phyloP scores from a whole-genome alignment of 2,113 vertebrate genomes.

The Nycticryphes semicollaris region DNA sequence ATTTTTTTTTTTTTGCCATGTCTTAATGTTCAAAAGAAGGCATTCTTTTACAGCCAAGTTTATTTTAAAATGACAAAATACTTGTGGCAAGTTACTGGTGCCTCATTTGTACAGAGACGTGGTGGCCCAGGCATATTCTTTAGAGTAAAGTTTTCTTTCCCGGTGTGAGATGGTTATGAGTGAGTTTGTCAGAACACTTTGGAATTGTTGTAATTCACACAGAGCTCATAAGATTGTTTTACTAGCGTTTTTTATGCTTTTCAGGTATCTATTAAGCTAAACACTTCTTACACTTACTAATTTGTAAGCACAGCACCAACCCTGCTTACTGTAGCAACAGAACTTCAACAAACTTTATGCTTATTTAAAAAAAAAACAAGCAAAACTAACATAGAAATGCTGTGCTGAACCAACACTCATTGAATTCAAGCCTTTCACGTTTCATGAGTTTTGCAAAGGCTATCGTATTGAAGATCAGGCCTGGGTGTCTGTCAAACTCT shows the following conservation, averaged over 20 bases:
- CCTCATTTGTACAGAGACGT: background rate
- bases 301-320: background rate
- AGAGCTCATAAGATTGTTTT: background rate
- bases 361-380: background rate
- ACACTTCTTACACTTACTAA: background rate
- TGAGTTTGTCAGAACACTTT: background rate
- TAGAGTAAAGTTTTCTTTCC: background rate
- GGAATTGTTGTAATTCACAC: background rate
- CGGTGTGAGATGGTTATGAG: background rate
- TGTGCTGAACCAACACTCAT: background rate
- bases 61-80: slow-evolving; percentile 9
- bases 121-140: background rate
- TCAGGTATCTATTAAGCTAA: background rate
- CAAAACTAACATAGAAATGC: background rate
- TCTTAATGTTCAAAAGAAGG: background rate
- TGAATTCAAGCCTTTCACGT: background rate
- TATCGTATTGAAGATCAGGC: background rate
- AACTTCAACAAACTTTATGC: background rate
- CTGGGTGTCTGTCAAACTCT: background rate
- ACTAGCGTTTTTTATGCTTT: background rate
- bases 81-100: background rate
- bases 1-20: background rate
- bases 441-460: background rate
- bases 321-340: background rate
- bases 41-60: background rate